Base-by-base conservation (phyloP, 1,140 invertebrate genomes). In the Eriosoma lanigerum region DNA sequence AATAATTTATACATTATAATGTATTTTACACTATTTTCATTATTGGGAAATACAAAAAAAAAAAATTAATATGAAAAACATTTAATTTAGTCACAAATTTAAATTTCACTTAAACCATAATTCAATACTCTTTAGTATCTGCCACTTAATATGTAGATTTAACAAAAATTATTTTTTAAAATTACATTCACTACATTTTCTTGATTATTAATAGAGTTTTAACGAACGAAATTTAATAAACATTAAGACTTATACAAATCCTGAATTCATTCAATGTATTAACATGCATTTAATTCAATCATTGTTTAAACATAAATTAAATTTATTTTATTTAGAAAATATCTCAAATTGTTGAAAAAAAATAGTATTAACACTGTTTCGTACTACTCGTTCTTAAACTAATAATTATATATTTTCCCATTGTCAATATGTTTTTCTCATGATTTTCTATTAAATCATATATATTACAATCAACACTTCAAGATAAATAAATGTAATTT, bases 341-440 rank as follows among this genome's bases (percentile, higher is more conserved):
- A 62, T 17, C 24, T n/a, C n/a, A n/a, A n/a, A n/a, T n/a, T n/a
- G n/a, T n/a, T n/a, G n/a, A n/a, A n/a, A n/a, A n/a, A n/a, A n/a
- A n/a, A n/a, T n/a, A n/a, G n/a, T n/a, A n/a, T n/a, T n/a, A n/a
- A n/a, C n/a, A n/a, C n/a, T n/a, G n/a, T n/a, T n/a, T n/a, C n/a
- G n/a, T n/a, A n/a, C n/a, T 24, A 5, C 1, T 26, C 6, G 58
- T 17, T 62, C 17, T 6, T 32, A 29, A 26, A 3, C 24, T 17
- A 29, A 54, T n/a, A 4, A 54, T n/a, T 3, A 66, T 12, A 66
- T 44, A 44, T 21, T 21, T 21, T 38, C 9, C 64, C 46, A 68
- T 68, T 68, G n/a, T 68, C 3, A 46, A n/a, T n/a, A 17, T 46
- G 3, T 46, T 46, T 68, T 68, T 68, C 64, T 46, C 64, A 68